Base-by-base conservation (phyloP, 53 echinoderm and acorn worm genomes). In the Holothuria leucospilota region DNA sequence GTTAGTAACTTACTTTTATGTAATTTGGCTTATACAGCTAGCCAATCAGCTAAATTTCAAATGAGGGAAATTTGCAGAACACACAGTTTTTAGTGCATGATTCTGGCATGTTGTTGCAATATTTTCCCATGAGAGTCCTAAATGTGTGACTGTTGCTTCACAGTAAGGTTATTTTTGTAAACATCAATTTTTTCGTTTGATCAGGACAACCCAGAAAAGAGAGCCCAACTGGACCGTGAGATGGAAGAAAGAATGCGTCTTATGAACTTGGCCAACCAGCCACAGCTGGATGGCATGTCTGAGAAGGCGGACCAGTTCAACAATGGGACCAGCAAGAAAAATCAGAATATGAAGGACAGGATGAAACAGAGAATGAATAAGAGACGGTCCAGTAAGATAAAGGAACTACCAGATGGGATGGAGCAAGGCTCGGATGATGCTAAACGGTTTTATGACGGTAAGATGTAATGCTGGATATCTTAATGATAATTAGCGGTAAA, bases 191-290 rank as follows among this genome's bases (percentile, higher is more conserved):
- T 26, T 61, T 66, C 51, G 40, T 29, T 59, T 15, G 29, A n/a
- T 14, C 71, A 86, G 59, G 78, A 85, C 56, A 82, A 79, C 14
- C 60, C 66, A 20, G 69, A 81, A 59, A 39, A 71, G n/a, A 59
- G 94, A 42, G 90, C 77, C 16, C 89, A 86, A 25, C 74, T 93
- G 28, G 98, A 97, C 70, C 91, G 85, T 0, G 88, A 93, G 53
- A 97, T 97, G 98, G 95, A 97, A 46, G 98, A 93, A 64, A 91
- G 93, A 51, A 97, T 97, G 91, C 88, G 98, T 56, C 73, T 73
- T 30, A 77, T 97, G 61, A 97, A 97, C 77, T 82, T 94, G 52
- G 82, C 78, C 78, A 97, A 97, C 82, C 85, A 93, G 39, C 39
- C 78, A 29, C 49, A 78, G 26, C 40, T 72, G 34, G 28, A 25